A percentile compares a stretch with the other conserved stretches of the same genome.
phyloP scores from a whole-genome alignment of 2,113 vertebrate genomes.

The Leptosomus discolor region DNA sequence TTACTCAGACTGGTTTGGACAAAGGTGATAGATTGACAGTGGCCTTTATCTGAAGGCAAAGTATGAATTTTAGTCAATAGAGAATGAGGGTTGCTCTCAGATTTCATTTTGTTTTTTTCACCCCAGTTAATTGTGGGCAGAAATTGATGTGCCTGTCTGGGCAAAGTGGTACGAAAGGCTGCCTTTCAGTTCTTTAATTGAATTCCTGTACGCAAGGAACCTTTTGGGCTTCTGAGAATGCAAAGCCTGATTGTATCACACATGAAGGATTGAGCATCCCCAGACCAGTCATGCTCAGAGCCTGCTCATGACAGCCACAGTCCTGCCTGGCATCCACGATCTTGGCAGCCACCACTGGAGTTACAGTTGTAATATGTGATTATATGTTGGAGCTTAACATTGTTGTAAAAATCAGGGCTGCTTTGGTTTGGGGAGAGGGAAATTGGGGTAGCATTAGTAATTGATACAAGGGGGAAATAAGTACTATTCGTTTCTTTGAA shows the following conservation, averaged over 20 bases:
- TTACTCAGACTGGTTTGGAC: background rate
- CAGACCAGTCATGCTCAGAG: rapidly evolving
- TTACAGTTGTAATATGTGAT: background rate
- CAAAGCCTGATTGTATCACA: background rate
- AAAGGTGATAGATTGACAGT: constrained; percentile 39
- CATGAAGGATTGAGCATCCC: background rate
- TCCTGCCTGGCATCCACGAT: background rate
- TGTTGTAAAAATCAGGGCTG: background rate
- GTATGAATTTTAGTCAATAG: constrained; percentile 20
- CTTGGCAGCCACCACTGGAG: background rate
- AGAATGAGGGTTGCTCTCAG: constrained; percentile 28
- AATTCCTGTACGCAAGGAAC: constrained; percentile 21
- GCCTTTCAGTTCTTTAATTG: constrained; percentile 34
- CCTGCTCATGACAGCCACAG: background rate
- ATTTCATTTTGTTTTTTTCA: constrained; percentile 28
- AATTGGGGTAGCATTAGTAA: rapidly evolving
- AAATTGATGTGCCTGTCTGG: constrained; percentile 45
- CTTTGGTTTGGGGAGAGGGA: background rate
- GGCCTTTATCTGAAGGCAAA: constrained; percentile 61
- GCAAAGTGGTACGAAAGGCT: background rate
- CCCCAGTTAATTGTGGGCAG: constrained; percentile 56
- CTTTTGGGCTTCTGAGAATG: background rate
- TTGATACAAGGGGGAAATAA: background rate
- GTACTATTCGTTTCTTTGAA: background rate
- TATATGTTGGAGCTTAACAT: rapidly evolving